Base-by-base conservation (phyloP, 2,113 vertebrate species). In the Prinia subflava region DNA sequence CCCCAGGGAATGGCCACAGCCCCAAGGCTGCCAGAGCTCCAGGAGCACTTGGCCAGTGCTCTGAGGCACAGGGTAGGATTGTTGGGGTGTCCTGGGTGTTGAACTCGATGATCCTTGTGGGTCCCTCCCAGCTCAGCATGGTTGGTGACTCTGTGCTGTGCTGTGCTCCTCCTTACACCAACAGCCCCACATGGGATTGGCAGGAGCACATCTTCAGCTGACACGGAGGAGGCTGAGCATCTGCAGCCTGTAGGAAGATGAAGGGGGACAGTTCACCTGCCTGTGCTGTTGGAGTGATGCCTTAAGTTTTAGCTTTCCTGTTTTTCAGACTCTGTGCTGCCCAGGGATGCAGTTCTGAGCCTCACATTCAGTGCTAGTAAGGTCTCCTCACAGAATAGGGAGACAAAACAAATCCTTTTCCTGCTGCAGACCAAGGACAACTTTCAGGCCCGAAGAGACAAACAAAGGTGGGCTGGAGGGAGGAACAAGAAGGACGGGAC, bases 31-130 rank as follows among this genome's bases (percentile, higher is more conserved):
- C 2, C 62, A 62, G 53, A 82, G 46, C 44, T 65, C 59, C 37
- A 37, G 67, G 35, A 57, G 44, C 0, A 0, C 7, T 60, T 35
- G 62, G 46, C 41, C 18, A 68, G 3, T 2, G 17, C 24, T 47
- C 46, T 2, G 46, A 60, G 78, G 53, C 46, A 35, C 30, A 31
- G 24, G 21, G 47, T 47, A 62, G 47, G 30, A 25, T 25, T 60
- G 30, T 11, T 82, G 62, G 62, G 62, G 2, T 83, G 23, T 27
- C 31, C 39, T 70, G 53, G 53, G 9, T 0, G 1, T 13, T 35
- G 62, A 22, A 13, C 5, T 41, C 1, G 1, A 2, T 53, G 60
- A 46, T 22, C 35, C 30, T 28, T 39, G 59, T 39, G 59, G 16
- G 37, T 28, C n/a, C n/a, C 24, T 46, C 59, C 69, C 78, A 75